These are phyloP conservation scores for Thunnus albacares DNA, from an alignment of 2,797 vertebrate genomes.

Conservation along the genomic window DNA sequence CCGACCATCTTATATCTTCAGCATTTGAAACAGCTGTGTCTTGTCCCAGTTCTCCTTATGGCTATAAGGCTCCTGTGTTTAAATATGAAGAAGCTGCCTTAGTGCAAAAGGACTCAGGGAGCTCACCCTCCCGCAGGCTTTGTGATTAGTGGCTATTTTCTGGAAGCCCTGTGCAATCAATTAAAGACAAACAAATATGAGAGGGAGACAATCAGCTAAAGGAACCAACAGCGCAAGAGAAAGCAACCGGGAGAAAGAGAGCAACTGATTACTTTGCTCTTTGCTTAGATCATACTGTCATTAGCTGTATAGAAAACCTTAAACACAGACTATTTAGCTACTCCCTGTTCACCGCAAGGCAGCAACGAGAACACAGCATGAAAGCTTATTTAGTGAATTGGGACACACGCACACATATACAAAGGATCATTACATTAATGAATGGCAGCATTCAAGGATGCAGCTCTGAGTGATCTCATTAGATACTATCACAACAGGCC, in stretches of 20 bases:
- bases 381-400: constrained; percentile 48
- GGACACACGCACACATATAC: constrained; percentile 28
- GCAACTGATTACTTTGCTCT: constrained; percentile 36
- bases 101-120: constrained; percentile 18
- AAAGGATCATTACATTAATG: constrained; percentile 59
- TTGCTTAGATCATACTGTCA: constrained; percentile 11
- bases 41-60: constrained; percentile 43
- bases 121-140: constrained; percentile 30
- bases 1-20: constrained; percentile 56
- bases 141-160: constrained; percentile 57
- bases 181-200: constrained; percentile 57
- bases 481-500: constrained; percentile 77
- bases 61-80: constrained; percentile 30
- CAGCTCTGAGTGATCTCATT: constrained; percentile 77
- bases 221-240: constrained; percentile 12
- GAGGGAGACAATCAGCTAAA: constrained; percentile 58
- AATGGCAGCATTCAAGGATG: constrained; percentile 68
- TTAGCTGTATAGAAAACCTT: constrained; percentile 26
- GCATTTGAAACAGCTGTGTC: constrained; percentile 74
- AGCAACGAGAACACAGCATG: constrained; percentile 37
- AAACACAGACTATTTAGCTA: constrained; percentile 23
- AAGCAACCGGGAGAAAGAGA: constrained; percentile 16
- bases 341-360: constrained; percentile 30
- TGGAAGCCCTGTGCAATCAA: constrained; percentile 60
- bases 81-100: constrained; percentile 47